Evolutionary conservation across 2,888 invertebrate genomes (phyloP).

Genomic region (Oxycera nigricornis): DNA sequence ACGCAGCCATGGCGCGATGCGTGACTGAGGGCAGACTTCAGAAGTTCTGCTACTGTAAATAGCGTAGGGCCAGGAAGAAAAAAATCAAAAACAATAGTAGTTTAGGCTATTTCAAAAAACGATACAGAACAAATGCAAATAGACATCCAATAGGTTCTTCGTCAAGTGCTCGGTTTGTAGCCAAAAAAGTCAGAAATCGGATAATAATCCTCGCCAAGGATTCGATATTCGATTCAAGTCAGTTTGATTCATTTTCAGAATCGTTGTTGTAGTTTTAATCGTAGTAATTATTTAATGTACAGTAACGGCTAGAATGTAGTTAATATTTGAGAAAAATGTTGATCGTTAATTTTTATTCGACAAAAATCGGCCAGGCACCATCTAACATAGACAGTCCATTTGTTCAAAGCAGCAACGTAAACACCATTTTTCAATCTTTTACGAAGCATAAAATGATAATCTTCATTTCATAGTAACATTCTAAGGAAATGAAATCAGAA

Average conservation of each 20-base stretch:
- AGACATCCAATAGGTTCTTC: neutral
- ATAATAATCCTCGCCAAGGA: neutral
- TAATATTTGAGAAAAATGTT: too few species aligned
- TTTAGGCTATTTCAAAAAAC: neutral
- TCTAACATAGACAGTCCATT: too few species aligned
- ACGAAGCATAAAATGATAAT: too few species aligned
- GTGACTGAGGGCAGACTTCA: conserved; percentile 64
- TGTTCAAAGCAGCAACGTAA: too few species aligned
- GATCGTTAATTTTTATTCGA: too few species aligned
- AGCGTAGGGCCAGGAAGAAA: neutral
- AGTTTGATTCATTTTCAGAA: conserved; percentile 27
- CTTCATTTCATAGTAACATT: too few species aligned
- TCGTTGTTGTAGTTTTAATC: conserved; percentile 1
- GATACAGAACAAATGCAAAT: neutral
- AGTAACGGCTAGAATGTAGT: too few species aligned
- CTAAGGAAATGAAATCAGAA: too few species aligned
- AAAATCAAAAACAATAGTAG: neutral
- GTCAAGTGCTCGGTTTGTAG: neutral
- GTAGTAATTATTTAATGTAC: too few species aligned
- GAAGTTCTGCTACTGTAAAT: conserved; percentile 66
- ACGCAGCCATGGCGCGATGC: conserved; percentile 64
- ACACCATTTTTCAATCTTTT: too few species aligned
- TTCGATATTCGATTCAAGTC: neutral
- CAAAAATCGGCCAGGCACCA: too few species aligned
- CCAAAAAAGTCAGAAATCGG: neutral